phyloP scores from a whole-genome alignment of 2,888 invertebrate genomes.

The Drosophila eohydei region DNA sequence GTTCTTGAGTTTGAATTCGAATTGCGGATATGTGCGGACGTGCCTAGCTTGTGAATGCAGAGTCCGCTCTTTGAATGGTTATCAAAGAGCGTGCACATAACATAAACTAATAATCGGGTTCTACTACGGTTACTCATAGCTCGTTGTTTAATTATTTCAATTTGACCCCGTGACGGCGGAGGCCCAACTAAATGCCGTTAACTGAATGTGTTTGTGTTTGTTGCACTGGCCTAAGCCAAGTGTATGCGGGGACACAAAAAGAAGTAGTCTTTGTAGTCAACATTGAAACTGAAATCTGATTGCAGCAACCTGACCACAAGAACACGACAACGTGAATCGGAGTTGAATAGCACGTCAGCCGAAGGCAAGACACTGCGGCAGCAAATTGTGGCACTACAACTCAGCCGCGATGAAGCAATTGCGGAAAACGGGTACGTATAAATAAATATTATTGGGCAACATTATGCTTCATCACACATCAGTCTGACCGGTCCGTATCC shows the following conservation, averaged over 20 bases:
- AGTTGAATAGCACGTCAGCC: conserved; percentile 81
- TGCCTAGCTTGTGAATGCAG: conserved; percentile 56
- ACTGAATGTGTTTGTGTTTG: background rate
- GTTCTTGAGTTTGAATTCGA: conserved; percentile 69
- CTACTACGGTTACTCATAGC: conserved; percentile 10
- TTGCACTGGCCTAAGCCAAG: background rate
- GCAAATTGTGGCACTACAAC: conserved; percentile 82
- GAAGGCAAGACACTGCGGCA: conserved; percentile 83
- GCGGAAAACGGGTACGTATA: conserved; percentile 83
- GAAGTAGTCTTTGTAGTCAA: background rate
- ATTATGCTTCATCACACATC: conserved; percentile 23
- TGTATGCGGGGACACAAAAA: background rate
- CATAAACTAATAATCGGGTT: conserved; percentile 22
- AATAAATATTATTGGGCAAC: conserved; percentile 41
- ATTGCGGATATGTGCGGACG: conserved; percentile 72
- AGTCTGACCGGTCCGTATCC: conserved; percentile 1
- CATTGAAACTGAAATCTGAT: background rate
- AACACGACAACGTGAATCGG: conserved; percentile 79
- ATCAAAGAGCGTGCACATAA: conserved; percentile 19
- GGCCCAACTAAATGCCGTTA: conserved; percentile 15
- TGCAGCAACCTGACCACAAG: conserved; percentile 75
- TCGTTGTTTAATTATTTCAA: conserved; percentile 35
- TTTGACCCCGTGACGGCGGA: conserved; percentile 20
- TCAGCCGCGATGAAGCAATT: conserved; percentile 83
- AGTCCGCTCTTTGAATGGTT: conserved; percentile 20